These are phyloP conservation scores for Pogonomyrmex barbatus DNA, from an alignment of 1,140 invertebrate genomes.

Conservation along the genomic window DNA sequence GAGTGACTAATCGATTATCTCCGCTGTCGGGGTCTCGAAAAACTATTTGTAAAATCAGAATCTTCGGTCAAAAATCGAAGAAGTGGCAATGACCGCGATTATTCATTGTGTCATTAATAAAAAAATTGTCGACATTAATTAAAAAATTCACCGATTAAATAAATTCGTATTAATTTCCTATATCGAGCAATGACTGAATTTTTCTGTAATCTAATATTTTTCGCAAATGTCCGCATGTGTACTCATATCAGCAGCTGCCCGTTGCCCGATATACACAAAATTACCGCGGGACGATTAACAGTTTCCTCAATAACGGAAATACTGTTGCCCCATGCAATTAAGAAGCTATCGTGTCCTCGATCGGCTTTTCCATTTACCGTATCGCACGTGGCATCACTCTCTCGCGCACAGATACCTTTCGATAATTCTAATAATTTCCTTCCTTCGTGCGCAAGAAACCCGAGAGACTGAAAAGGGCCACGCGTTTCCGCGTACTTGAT, in stretches of 20 bases:
- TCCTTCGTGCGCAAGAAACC: constrained; percentile 3
- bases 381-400: constrained; percentile 13
- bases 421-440: constrained; percentile 48
- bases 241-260: neutral
- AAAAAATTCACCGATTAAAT: neutral
- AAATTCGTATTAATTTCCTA: constrained; percentile 10
- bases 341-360: constrained; percentile 34
- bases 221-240: neutral
- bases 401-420: constrained; percentile 4
- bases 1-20: no score
- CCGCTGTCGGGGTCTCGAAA: no score
- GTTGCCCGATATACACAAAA: neutral
- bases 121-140: neutral
- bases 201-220: constrained; percentile 19
- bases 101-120: no score
- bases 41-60: no score
- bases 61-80: no score
- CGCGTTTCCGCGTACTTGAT: constrained; percentile 14
- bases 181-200: neutral
- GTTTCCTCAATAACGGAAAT: constrained; percentile 33
- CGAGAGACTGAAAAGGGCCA: neutral
- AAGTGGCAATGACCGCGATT: no score
- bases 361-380: constrained; percentile 30
- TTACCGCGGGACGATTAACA: neutral
- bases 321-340: constrained; percentile 12